These are phyloP conservation scores for Leptinotarsa haldemani DNA, from an alignment of 2,888 invertebrate species.

Conservation along the genomic window DNA sequence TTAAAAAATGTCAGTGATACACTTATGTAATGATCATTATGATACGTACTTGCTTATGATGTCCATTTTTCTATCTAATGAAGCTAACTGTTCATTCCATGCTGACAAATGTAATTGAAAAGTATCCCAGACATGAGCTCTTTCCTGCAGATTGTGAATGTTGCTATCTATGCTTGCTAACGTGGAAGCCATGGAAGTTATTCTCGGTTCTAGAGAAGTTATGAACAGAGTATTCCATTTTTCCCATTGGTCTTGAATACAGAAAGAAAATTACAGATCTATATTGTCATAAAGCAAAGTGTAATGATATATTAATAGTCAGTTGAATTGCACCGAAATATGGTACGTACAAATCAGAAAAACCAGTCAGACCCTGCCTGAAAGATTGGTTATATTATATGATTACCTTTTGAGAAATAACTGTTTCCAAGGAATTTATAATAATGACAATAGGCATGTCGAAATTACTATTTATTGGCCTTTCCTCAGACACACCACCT, in stretches of 20 bases:
- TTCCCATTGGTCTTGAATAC: slow-evolving; percentile 61
- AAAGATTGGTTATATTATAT: too few relatives aligned
- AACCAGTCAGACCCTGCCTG: too few relatives aligned
- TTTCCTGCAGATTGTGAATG: slow-evolving; percentile 66
- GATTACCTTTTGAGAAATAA: too few relatives aligned
- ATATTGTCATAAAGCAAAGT: background rate
- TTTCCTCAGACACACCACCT: too few relatives aligned
- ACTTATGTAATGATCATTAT: background rate
- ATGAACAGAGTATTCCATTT: slow-evolving; percentile 64
- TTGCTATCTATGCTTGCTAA: slow-evolving; percentile 66
- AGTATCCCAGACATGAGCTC: slow-evolving; percentile 69
- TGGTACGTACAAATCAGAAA: too few relatives aligned
- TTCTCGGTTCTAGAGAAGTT: slow-evolving; percentile 65
- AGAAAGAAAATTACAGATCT: background rate
- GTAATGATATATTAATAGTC: too few relatives aligned
- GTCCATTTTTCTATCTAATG: slow-evolving; percentile 67
- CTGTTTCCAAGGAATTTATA: too few relatives aligned
- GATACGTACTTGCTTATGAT: slow-evolving; percentile 64
- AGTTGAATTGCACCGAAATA: too few relatives aligned
- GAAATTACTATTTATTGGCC: too few relatives aligned
- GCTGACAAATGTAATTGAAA: slow-evolving; percentile 69
- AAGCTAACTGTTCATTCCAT: slow-evolving; percentile 69
- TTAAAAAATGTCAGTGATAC: background rate
- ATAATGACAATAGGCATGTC: too few relatives aligned
- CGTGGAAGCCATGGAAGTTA: slow-evolving; percentile 61